Evolutionary conservation across 2,888 invertebrate species (phyloP).

Genomic region (Hybos culiciformis): DNA sequence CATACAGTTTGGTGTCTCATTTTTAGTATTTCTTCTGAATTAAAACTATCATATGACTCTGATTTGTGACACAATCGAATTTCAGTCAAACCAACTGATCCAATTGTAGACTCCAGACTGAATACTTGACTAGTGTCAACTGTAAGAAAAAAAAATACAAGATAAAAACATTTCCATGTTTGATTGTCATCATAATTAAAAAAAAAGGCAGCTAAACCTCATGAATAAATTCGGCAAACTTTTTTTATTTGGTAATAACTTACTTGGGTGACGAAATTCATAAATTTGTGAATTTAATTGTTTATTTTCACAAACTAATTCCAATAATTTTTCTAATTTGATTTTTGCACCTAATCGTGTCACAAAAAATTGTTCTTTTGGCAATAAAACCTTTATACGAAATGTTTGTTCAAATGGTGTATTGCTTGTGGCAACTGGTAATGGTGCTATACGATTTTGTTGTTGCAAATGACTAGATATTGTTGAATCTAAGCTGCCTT

Average conservation of each 20-base stretch:
- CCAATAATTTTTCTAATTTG: conserved; percentile 51
- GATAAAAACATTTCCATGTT: not conserved
- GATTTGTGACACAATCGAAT: conserved; percentile 34
- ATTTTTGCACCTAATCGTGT: conserved; percentile 57
- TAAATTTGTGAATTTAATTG: conserved; percentile 58
- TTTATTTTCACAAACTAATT: conserved; percentile 62
- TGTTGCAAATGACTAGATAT: conserved; percentile 35
- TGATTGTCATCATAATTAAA: not conserved
- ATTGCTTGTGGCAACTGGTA: conserved; percentile 32
- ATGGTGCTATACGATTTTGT: conserved; percentile 33
- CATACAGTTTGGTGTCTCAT: conserved; percentile 26
- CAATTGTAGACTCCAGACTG: conserved; percentile 33
- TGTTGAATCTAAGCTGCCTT: conserved; percentile 24
- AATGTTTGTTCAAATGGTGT: conserved; percentile 37
- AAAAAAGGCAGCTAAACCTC: too few relatives aligned
- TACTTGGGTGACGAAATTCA: conserved; percentile 64
- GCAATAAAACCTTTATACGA: conserved; percentile 51
- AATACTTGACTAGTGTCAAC: conserved; percentile 35
- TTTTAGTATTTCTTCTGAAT: conserved; percentile 31
- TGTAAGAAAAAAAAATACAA: conserved; percentile 14
- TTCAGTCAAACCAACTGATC: conserved; percentile 35
- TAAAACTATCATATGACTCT: conserved; percentile 31
- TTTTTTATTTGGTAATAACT: conserved; percentile 6
- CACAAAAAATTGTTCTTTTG: conserved; percentile 66
- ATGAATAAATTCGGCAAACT: too few relatives aligned